Base-by-base conservation (phyloP, 2,888 invertebrate species). In the Amblyjoppa proteus region DNA sequence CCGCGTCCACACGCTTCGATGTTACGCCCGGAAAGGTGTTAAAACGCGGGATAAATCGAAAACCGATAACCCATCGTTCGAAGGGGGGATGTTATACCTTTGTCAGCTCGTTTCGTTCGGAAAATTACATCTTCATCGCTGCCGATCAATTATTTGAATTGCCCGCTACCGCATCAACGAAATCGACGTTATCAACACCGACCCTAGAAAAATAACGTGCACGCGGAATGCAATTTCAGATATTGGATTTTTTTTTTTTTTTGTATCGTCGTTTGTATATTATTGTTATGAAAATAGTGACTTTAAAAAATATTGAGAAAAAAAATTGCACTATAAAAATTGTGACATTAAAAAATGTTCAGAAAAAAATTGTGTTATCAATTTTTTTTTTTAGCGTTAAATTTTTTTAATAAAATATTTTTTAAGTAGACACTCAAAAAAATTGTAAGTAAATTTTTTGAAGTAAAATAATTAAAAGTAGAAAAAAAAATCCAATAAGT, bases 1-100 rank as follows among this genome's bases (percentile, higher is more conserved):
- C 70, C 70, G 34, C 74, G 31, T 75, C 64, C 56, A n/a, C 69
- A 31, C 45, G 69, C 69, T 38, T 20, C n/a, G n/a, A 58, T 83
- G 51, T 66, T 66, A 58, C 45, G 45, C n/a, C 68, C 38, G 16
- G 77, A 70, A 83, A 86, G 87, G 88, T 83, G 88, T 88, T 80
- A 61, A 85, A 81, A 81, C 79, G 58, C 31, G 86, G 86, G 73
- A 81, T 83, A 89, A 90, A 90, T 89, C 89, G 90, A 89, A 89
- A 90, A 90, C 86, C 90, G 86, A 90, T 89, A 89, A 88, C 79
- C 74, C 83, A 87, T 86, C 86, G 69, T 81, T 38, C 68, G 51
- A 13, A 45, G 20, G 45, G 13, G 11, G 45, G 66, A 61, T 71
- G 49, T 73, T 66, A 77, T 71, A 64, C 13, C 66, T 71, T 71